phyloP scores from a whole-genome alignment of 1,140 invertebrate genomes.

The Drosophila pandora region DNA sequence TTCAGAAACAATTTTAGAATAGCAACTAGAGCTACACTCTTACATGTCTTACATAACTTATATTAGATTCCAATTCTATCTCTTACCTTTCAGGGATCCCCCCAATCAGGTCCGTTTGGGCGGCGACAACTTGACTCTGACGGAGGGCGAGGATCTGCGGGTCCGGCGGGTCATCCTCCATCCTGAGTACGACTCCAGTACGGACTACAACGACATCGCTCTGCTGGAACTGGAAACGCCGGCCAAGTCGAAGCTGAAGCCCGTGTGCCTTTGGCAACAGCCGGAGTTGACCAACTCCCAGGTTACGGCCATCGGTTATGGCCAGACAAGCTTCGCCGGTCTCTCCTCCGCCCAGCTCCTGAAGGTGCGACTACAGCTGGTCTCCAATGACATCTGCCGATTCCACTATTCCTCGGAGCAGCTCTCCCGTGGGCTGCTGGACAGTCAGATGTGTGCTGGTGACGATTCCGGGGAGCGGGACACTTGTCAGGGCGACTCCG shows the following conservation, averaged over 20 bases:
- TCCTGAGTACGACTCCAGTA: slow-evolving; percentile 53
- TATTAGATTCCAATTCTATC: neutral
- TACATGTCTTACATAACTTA: neutral
- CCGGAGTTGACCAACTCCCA: slow-evolving; percentile 20
- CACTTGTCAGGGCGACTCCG: slow-evolving; percentile 91
- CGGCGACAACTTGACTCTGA: slow-evolving; percentile 61
- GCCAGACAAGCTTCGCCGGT: slow-evolving; percentile 68
- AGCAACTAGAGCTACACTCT: no score
- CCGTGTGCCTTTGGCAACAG: slow-evolving; percentile 50
- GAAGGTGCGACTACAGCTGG: slow-evolving; percentile 52
- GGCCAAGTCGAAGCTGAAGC: slow-evolving; percentile 25
- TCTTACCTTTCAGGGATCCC: slow-evolving; percentile 31
- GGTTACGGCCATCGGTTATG: slow-evolving; percentile 74
- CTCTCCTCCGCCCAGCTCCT: slow-evolving; percentile 63
- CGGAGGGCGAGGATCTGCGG: slow-evolving; percentile 41
- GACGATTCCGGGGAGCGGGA: slow-evolving; percentile 85
- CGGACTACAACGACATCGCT: slow-evolving; percentile 74
- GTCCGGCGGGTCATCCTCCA: slow-evolving; percentile 57
- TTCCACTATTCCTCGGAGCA: slow-evolving; percentile 45
- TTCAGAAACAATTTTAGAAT: neutral
- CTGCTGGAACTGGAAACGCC: slow-evolving; percentile 58
- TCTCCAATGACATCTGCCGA: slow-evolving; percentile 52
- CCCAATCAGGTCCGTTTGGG: slow-evolving; percentile 69
- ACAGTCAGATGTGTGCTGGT: slow-evolving; percentile 86
- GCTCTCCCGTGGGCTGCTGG: slow-evolving; percentile 71